Evolutionary conservation across 2,113 vertebrate genomes (phyloP).

Genomic region (Triplophysa tibetana): DNA sequence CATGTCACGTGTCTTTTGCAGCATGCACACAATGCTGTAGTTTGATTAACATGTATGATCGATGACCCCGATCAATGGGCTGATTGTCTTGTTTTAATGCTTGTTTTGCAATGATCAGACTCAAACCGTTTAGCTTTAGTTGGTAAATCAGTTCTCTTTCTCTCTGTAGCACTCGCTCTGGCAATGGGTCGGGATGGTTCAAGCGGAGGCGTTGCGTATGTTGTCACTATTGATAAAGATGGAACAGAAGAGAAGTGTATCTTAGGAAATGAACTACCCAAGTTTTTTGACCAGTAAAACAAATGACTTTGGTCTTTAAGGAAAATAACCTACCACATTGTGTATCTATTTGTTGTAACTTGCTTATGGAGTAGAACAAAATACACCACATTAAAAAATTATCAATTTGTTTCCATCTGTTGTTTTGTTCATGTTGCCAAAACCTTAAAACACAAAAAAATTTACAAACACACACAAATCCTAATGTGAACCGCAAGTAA

Average conservation of each 20-base stretch:
- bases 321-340: background rate
- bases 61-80: too few species aligned
- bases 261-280: constrained; percentile 79
- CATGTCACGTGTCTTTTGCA: too few species aligned
- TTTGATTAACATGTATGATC: too few species aligned
- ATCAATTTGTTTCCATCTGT: background rate
- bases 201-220: constrained; percentile 82
- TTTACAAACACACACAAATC: background rate
- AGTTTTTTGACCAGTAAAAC: constrained; percentile 78
- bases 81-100: too few species aligned
- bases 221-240: constrained; percentile 78
- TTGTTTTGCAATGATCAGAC: too few species aligned
- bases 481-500: background rate
- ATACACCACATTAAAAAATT: background rate
- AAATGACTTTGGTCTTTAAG: background rate
- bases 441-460: background rate
- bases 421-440: background rate
- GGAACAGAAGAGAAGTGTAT: constrained; percentile 78
- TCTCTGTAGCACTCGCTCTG: constrained; percentile 76
- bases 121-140: too few species aligned
- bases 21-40: too few species aligned
- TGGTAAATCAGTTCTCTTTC: background rate
- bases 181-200: constrained; percentile 85
- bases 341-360: background rate
- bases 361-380: background rate